A percentile compares a stretch with the other conserved stretches of the same genome.
Conservation (phyloP, 2,113 vertebrate genomes). For the Excalfactoria chinensis region DNA sequence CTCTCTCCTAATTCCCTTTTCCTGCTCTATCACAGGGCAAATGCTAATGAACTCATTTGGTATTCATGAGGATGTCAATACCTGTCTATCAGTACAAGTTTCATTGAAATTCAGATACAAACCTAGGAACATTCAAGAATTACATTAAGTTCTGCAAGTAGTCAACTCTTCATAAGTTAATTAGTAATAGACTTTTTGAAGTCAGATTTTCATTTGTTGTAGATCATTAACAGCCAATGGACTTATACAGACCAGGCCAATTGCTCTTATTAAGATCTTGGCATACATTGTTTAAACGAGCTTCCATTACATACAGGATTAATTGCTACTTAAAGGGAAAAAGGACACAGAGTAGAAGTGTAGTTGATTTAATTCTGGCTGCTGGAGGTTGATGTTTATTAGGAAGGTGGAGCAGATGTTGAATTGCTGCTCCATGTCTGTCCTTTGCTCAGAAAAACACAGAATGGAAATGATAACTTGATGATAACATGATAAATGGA, state of each 20-base stretch:
- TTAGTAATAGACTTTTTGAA: slow-evolving; percentile 24
- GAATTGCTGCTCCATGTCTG: not conserved
- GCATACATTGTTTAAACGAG: not conserved
- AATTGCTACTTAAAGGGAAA: not conserved
- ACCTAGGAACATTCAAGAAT: slow-evolving; percentile 36
- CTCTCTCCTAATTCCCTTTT: not conserved
- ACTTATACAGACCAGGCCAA: not conserved
- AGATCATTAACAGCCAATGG: slow-evolving; percentile 29
- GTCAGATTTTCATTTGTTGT: slow-evolving; percentile 15
- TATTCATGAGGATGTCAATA: slow-evolving; percentile 56
- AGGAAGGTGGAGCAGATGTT: not conserved
- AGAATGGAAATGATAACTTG: not conserved
- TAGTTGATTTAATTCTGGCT: not conserved
- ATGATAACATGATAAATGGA: too few species aligned
- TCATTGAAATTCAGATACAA: slow-evolving; percentile 39
- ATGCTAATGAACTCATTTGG: slow-evolving; percentile 39
- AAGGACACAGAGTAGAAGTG: not conserved
- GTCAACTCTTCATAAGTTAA: slow-evolving; percentile 11
- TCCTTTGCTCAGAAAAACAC: not conserved
- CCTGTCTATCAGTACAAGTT: slow-evolving; percentile 20
- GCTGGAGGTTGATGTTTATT: not conserved
- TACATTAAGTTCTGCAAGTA: slow-evolving; percentile 25
- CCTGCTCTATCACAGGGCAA: not conserved
- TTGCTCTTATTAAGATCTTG: not conserved
- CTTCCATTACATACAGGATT: not conserved